phyloP scores from a whole-genome alignment of 1,140 invertebrate genomes.

The Atopsyche davidsoni region DNA sequence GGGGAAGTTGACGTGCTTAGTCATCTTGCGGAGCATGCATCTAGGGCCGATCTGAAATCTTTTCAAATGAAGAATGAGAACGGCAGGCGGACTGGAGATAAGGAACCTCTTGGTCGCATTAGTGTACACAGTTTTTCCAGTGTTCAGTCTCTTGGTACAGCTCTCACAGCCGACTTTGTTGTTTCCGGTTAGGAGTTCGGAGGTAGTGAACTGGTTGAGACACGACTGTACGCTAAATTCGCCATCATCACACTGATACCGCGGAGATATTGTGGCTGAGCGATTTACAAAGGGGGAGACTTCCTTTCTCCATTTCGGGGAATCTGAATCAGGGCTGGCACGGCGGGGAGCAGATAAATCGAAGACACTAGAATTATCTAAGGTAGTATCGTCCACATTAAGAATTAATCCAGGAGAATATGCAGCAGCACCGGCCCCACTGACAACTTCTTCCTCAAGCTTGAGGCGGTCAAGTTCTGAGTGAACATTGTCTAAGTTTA shows the following conservation, averaged over 20 bases:
- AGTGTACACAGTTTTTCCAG: constrained; percentile 74
- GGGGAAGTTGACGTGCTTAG: constrained; percentile 83
- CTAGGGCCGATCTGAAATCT: constrained; percentile 64
- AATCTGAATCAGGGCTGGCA: constrained; percentile 15
- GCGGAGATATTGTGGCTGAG: constrained; percentile 49
- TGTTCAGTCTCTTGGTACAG: constrained; percentile 71
- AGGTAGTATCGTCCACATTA: constrained; percentile 28
- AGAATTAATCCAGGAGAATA: constrained; percentile 30
- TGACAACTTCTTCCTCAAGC: constrained; percentile 30
- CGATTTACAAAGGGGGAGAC: constrained; percentile 32
- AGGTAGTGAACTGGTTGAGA: constrained; percentile 83
- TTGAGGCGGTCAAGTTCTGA: constrained; percentile 36
- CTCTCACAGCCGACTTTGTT: constrained; percentile 90
- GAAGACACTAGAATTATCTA: constrained; percentile 5
- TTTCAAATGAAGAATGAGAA: constrained; percentile 93
- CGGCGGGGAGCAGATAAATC: not conserved
- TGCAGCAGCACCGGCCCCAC: constrained; percentile 20
- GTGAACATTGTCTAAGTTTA: constrained; percentile 32
- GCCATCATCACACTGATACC: constrained; percentile 66
- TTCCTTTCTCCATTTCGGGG: constrained; percentile 18
- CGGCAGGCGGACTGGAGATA: constrained; percentile 82
- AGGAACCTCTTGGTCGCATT: constrained; percentile 89
- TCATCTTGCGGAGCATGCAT: constrained; percentile 68
- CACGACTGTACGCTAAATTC: constrained; percentile 83
- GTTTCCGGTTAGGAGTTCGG: constrained; percentile 80